These are phyloP conservation scores for Hesperophylax magnus DNA, from an alignment of 1,140 invertebrate genomes.

Conservation along the genomic window DNA sequence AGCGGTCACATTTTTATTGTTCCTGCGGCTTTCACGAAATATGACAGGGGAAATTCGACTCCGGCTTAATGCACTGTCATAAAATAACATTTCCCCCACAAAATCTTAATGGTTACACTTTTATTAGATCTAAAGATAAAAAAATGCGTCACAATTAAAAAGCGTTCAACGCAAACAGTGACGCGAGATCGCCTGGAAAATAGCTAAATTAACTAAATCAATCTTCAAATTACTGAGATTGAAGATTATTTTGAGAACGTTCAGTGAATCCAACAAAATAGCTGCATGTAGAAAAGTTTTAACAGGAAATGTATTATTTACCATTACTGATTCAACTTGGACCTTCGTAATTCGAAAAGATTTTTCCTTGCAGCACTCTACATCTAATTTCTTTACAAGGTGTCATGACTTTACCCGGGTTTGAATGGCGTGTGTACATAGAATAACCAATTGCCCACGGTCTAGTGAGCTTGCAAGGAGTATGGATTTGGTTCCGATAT, in stretches of 20 bases:
- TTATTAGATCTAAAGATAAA: slow-evolving; percentile 31
- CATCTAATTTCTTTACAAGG: not conserved
- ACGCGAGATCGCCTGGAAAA: too few species aligned
- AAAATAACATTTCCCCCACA: slow-evolving; percentile 5
- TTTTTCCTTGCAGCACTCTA: not conserved
- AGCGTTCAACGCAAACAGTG: not conserved
- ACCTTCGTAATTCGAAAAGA: too few species aligned
- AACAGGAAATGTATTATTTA: too few species aligned
- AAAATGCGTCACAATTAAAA: slow-evolving; percentile 10
- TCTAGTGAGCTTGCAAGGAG: slow-evolving; percentile 49
- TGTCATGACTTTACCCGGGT: not conserved
- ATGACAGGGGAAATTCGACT: slow-evolving; percentile 35
- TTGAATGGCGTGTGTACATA: slow-evolving; percentile 3
- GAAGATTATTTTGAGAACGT: too few species aligned
- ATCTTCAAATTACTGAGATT: too few species aligned
- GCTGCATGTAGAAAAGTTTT: too few species aligned
- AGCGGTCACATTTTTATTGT: slow-evolving; percentile 52
- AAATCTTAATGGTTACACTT: slow-evolving; percentile 34
- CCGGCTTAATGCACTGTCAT: slow-evolving; percentile 38
- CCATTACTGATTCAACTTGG: too few species aligned
- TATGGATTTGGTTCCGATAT: slow-evolving; percentile 53
- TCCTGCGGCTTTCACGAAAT: slow-evolving; percentile 47
- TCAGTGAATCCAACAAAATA: too few species aligned
- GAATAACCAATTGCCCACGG: slow-evolving; percentile 55
- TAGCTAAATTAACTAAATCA: too few species aligned